Percentiles rank a stretch among this genome's conserved stretches.
Evolutionary conservation across 2,797 vertebrate genomes (phyloP).

Genomic region (Acanthornis magna): DNA sequence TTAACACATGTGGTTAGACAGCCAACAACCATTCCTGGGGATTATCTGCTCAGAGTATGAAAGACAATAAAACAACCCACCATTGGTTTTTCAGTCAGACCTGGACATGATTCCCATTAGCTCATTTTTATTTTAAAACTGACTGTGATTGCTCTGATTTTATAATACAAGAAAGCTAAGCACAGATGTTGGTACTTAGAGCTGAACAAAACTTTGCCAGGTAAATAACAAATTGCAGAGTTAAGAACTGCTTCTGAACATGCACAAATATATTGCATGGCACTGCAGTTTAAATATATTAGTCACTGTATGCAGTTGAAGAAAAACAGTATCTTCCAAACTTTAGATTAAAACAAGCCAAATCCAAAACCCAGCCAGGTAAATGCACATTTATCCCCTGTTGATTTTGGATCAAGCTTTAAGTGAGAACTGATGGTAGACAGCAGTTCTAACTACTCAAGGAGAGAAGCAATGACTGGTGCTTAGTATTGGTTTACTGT

Average conservation of each 20-base stretch:
- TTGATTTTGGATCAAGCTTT: constrained; percentile 24
- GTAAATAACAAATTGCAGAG: not conserved
- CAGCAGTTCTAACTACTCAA: not conserved
- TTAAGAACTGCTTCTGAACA: not conserved
- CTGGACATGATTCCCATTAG: constrained; percentile 23
- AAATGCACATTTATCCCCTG: not conserved
- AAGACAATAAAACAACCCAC: constrained; percentile 48
- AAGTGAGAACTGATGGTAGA: constrained; percentile 7
- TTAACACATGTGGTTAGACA: constrained; percentile 23
- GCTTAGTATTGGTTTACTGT: not conserved
- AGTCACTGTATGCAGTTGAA: not conserved
- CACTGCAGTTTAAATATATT: not conserved
- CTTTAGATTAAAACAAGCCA: not conserved
- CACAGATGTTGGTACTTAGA: not conserved
- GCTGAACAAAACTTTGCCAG: not conserved
- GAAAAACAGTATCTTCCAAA: not conserved
- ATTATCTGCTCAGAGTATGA: constrained; percentile 41
- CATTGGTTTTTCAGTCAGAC: not conserved
- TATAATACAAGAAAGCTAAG: not conserved
- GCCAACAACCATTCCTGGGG: constrained; percentile 24
- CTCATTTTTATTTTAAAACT: constrained; percentile 28
- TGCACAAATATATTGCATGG: not conserved
- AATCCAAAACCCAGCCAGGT: not conserved
- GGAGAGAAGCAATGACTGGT: not conserved
- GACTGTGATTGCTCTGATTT: not conserved